A percentile compares a stretch with the other conserved stretches of the same genome.
These are phyloP conservation scores for Linurgus olivaceus DNA, from an alignment of 2,797 vertebrate genomes.

Conservation along the genomic window DNA sequence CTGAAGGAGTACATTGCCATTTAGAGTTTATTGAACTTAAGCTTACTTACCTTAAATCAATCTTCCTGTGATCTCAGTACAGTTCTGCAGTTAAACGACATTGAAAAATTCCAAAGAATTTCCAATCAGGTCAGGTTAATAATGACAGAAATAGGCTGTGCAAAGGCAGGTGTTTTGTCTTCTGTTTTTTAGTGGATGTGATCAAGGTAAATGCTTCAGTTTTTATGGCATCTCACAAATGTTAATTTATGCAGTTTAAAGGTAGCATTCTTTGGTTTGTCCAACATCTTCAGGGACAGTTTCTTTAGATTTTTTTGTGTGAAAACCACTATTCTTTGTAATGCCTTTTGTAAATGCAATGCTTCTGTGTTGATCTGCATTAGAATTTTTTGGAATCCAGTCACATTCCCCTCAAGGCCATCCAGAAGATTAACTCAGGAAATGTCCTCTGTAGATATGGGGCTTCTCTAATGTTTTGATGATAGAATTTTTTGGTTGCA, in stretches of 20 bases:
- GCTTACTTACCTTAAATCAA: neutral
- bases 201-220: neutral
- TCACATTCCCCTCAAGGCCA: neutral
- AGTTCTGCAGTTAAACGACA: neutral
- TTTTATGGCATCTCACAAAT: neutral
- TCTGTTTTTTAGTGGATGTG: neutral
- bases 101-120: neutral
- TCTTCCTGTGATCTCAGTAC: neutral
- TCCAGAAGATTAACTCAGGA: neutral
- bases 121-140: neutral
- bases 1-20: neutral
- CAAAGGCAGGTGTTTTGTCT: neutral
- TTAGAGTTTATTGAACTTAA: conserved; percentile 10
- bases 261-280: neutral
- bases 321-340: neutral
- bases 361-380: neutral
- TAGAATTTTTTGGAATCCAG: neutral
- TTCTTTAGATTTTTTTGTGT: neutral
- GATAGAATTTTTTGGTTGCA: neutral
- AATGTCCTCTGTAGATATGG: neutral
- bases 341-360: neutral
- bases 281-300: neutral
- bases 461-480: neutral
- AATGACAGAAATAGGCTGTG: neutral
- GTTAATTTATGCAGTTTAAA: neutral